Evolutionary conservation across 2,113 vertebrate species (phyloP).

Genomic region (Halichoerus grypus): DNA sequence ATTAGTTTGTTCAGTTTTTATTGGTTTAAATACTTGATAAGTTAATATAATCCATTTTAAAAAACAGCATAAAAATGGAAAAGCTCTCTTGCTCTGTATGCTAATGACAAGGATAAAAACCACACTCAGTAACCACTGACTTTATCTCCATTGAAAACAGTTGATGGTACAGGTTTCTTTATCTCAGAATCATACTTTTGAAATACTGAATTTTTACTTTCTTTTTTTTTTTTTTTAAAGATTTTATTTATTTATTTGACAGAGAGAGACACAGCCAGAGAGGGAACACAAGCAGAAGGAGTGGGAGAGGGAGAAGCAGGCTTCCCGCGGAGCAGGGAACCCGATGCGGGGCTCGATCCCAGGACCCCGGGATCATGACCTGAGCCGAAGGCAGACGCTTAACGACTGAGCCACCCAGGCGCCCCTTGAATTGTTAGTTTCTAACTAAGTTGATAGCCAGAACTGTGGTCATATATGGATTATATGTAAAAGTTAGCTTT

Average conservation of each 20-base stretch:
- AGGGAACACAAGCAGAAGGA: no score
- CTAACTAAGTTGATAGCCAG: neutral
- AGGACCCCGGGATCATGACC: no score
- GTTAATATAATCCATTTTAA: neutral
- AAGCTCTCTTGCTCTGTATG: neutral
- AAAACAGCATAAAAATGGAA: neutral
- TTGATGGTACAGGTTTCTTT: neutral
- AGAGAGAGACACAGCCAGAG: no score
- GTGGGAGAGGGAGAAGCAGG: no score
- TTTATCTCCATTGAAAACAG: neutral
- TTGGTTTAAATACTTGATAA: conserved; percentile 17
- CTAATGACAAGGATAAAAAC: neutral
- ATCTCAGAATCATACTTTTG: neutral
- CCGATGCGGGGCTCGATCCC: no score
- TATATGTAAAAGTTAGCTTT: neutral
- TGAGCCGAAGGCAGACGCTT: no score
- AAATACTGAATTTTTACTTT: neutral
- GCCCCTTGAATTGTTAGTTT: neutral
- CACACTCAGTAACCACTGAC: neutral
- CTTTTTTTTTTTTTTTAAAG: neutral
- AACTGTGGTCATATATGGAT: neutral
- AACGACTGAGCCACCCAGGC: no score
- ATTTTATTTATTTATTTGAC: no score
- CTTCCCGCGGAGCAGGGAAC: no score
- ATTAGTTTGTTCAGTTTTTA: neutral